Base-by-base conservation (phyloP, 1,140 invertebrate genomes). In the Lerema accius region DNA sequence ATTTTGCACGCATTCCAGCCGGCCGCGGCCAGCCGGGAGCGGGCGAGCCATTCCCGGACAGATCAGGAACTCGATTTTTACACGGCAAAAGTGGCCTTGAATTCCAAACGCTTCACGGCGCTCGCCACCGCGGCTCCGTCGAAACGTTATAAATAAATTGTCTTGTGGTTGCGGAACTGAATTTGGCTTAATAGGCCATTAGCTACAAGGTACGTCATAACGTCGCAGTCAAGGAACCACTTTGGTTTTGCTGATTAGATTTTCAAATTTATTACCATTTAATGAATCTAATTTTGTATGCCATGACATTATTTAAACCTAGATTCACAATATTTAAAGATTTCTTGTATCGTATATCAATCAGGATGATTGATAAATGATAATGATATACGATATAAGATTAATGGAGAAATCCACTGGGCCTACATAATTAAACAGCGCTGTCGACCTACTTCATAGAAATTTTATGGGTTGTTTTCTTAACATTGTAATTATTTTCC, bases 1-100 rank as follows among this genome's bases (percentile, higher is more conserved):
- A 90, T 90, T 89, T 90, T 90, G 85, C 87, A 88, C 84, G 76
- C 85, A 90, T 90, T 90, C 87, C 85, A 72, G 79, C 61, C 75
- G 76, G 71, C 68, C 67, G n/a, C n/a, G n/a, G n/a, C n/a, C n/a
- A 60, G 69, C 69, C 73, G 76, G 76, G 78, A 84, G 72, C 72
- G 78, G 74, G 80, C 73, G 73, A 75, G 71, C 79, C 78, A 77
- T 79, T 85, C 85, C 84, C 72, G 79, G 67, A 69, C 75, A 55
- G 78, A 86, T 80, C 82, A 75, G 79, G 80, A 85, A 79, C 82
- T 78, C 73, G 75, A 78, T 82, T 78, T 74, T 67, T 81, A 62
- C 73, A 67, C 64, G 66, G 65, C 62, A 73, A 65, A 58, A 66
- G 67, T 82, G 79, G 64, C 85, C 86, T 86, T 88, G 85, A 83